These are phyloP conservation scores for Podarcis lilfordi DNA, from an alignment of 2,797 vertebrate genomes.

Conservation along the genomic window DNA sequence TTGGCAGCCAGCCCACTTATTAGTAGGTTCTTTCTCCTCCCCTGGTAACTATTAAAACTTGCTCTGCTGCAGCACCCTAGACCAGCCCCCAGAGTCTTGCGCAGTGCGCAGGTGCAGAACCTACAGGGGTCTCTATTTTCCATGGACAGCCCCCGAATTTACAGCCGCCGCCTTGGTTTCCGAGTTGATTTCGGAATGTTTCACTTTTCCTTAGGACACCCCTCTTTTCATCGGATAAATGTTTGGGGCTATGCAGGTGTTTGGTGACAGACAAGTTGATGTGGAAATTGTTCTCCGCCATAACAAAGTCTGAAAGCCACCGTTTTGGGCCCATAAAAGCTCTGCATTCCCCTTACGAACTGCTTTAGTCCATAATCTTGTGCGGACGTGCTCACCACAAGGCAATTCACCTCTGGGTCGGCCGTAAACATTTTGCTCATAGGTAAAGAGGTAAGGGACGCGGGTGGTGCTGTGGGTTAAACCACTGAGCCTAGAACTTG, in stretches of 20 bases:
- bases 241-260: no score
- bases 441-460: background rate
- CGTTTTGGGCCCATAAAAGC: background rate
- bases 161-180: no score
- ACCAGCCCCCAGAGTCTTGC: background rate
- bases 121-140: no score
- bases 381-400: background rate
- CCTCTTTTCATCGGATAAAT: no score
- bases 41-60: background rate
- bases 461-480: no score
- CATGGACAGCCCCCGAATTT: no score
- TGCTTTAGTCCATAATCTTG: background rate
- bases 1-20: no score
- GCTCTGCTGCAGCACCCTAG: background rate
- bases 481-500: no score
- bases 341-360: background rate
- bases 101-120: background rate
- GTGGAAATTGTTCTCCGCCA: background rate
- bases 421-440: background rate
- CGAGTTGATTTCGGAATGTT: no score
- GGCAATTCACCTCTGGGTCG: background rate
- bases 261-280: background rate
- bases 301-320: background rate
- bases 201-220: no score
- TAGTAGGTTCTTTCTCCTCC: no score